phyloP scores from a whole-genome alignment of 1,140 invertebrate genomes.

The Temnothorax nylanderi region DNA sequence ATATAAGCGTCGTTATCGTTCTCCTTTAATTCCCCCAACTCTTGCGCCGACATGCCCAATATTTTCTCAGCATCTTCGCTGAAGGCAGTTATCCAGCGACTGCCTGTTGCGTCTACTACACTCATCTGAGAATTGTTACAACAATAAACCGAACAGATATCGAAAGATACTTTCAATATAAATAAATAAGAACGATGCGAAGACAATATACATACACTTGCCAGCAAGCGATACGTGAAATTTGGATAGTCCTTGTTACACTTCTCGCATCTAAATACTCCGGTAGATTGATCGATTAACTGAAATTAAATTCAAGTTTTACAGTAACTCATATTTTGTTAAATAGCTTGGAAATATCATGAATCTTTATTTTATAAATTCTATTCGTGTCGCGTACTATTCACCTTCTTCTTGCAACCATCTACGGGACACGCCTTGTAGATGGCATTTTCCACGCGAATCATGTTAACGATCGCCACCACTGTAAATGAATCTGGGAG shows the following conservation, averaged over 20 bases:
- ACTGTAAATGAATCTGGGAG: slow-evolving; percentile 91
- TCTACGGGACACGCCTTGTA: slow-evolving; percentile 96
- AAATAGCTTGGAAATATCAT: background rate
- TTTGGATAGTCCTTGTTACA: slow-evolving; percentile 94
- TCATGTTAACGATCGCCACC: slow-evolving; percentile 89
- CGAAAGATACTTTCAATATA: background rate
- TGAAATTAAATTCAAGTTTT: slow-evolving; percentile 67
- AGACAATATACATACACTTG: slow-evolving; percentile 88
- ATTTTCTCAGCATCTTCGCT: slow-evolving; percentile 94
- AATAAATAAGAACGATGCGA: background rate
- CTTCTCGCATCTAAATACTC: slow-evolving; percentile 97
- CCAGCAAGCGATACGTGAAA: slow-evolving; percentile 94
- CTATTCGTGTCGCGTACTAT: background rate
- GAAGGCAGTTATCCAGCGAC: slow-evolving; percentile 96
- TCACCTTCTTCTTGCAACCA: slow-evolving; percentile 96
- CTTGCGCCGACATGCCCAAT: slow-evolving; percentile 90
- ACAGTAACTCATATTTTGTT: background rate
- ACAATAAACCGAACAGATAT: slow-evolving; percentile 65
- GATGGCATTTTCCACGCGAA: slow-evolving; percentile 92
- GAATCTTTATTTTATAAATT: background rate
- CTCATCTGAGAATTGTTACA: slow-evolving; percentile 87
- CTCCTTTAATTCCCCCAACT: slow-evolving; percentile 90
- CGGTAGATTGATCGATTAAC: slow-evolving; percentile 94
- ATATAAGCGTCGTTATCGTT: slow-evolving; percentile 87
- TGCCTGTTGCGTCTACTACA: slow-evolving; percentile 92